Percentiles rank a stretch among this genome's conserved stretches.
phyloP scores from a whole-genome alignment of 2,113 vertebrate species.

The Theristicus caerulescens region DNA sequence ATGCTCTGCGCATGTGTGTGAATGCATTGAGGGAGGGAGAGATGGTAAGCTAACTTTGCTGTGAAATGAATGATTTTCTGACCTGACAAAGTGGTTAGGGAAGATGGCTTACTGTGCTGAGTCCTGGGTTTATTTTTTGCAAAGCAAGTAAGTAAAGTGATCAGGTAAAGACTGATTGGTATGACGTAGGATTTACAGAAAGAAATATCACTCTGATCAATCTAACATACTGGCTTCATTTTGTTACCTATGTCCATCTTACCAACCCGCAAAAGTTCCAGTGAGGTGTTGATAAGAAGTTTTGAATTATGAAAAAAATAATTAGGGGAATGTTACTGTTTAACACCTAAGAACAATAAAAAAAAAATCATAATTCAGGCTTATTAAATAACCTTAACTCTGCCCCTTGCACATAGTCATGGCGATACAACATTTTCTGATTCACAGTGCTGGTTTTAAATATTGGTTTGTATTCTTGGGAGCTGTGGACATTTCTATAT shows the following conservation, averaged over 20 bases:
- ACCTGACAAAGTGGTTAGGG: not conserved
- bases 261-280: not conserved
- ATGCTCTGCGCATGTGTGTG: not conserved
- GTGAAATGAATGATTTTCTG: not conserved
- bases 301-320: not conserved
- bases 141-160: not conserved
- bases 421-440: not conserved
- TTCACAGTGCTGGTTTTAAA: not conserved
- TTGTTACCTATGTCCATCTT: not conserved
- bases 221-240: not conserved
- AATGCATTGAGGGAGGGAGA: not conserved
- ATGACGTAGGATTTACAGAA: not conserved
- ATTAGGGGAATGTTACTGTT: not conserved
- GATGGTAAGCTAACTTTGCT: not conserved
- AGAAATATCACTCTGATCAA: not conserved
- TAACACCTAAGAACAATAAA: not conserved
- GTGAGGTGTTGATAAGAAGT: not conserved
- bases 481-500: not conserved
- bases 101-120: not conserved
- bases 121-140: not conserved
- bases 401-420: not conserved
- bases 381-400: not conserved
- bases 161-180: not conserved
- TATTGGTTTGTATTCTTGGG: not conserved
- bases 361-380: not conserved